phyloP scores from a whole-genome alignment of 2,113 vertebrate species.

The Centrocercus urophasianus region DNA sequence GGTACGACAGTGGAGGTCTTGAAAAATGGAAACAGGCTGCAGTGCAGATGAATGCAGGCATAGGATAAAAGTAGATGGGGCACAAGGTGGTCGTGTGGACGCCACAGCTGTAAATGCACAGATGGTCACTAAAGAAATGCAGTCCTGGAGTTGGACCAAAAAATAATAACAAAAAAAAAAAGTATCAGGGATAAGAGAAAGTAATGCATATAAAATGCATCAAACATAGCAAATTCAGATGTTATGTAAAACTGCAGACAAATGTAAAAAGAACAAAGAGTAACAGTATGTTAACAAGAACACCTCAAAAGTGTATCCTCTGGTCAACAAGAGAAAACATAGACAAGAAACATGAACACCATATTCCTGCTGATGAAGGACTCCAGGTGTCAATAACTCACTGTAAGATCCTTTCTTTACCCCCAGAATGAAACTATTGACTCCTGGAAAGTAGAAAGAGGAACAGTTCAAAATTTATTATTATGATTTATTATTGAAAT shows the following conservation, averaged over 20 bases:
- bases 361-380: background rate
- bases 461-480: background rate
- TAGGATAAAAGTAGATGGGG: background rate
- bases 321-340: background rate
- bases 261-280: background rate
- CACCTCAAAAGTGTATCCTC: background rate
- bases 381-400: background rate
- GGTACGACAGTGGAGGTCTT: background rate
- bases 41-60: background rate
- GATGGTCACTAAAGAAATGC: background rate
- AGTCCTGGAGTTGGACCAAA: background rate
- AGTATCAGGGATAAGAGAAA: background rate
- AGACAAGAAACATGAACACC: background rate
- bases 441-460: background rate
- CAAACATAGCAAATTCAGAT: background rate
- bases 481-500: background rate
- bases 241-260: background rate
- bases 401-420: accelerated
- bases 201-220: background rate
- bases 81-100: background rate
- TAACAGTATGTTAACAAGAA: background rate
- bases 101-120: background rate
- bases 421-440: background rate
- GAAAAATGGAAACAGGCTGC: accelerated
- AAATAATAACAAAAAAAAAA: background rate